Conservation (phyloP, 2,797 vertebrate species). For the Propithecus deckenii region DNA sequence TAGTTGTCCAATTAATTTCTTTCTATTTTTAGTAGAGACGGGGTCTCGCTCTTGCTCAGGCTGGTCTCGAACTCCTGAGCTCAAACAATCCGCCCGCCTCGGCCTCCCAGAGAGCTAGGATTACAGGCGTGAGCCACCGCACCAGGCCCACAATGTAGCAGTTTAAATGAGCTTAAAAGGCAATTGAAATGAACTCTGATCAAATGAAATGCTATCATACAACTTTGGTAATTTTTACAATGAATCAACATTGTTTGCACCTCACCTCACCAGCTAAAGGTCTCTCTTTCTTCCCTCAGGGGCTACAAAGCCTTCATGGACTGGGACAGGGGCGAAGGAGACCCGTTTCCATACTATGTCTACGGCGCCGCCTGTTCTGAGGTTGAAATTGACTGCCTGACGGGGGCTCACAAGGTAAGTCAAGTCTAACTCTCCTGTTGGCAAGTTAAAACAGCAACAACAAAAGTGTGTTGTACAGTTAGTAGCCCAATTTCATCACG, state of each 20-base stretch:
- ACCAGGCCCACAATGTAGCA: not conserved
- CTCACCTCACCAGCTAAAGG: not conserved
- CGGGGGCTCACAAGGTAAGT: slow-evolving; percentile 92
- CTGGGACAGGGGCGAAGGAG: slow-evolving; percentile 92
- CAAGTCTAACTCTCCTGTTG: not conserved
- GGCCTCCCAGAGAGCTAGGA: too few relatives aligned
- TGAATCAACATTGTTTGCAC: not conserved
- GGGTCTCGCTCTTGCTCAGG: too few relatives aligned
- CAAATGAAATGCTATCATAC: slow-evolving; percentile 6
- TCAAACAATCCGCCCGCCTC: too few relatives aligned
- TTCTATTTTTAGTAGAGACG: too few relatives aligned
- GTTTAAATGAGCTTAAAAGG: not conserved
- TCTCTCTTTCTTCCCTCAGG: slow-evolving; percentile 82
- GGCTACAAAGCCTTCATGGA: slow-evolving; percentile 89
- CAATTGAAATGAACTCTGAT: not conserved
- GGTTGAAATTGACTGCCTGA: slow-evolving; percentile 93
- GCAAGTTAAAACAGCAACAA: not conserved
- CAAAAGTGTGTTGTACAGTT: not conserved
- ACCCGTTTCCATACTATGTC: slow-evolving; percentile 89
- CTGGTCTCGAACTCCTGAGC: too few relatives aligned
- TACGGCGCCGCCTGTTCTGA: slow-evolving; percentile 90
- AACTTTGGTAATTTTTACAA: not conserved
- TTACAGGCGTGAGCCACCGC: too few relatives aligned
- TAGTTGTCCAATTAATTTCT: too few relatives aligned
- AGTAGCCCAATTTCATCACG: not conserved